Evolutionary conservation across 2,888 invertebrate species (phyloP), one percentile per base, ranked within the genome.

Genomic region (Plagodis dolabraria): DNA sequence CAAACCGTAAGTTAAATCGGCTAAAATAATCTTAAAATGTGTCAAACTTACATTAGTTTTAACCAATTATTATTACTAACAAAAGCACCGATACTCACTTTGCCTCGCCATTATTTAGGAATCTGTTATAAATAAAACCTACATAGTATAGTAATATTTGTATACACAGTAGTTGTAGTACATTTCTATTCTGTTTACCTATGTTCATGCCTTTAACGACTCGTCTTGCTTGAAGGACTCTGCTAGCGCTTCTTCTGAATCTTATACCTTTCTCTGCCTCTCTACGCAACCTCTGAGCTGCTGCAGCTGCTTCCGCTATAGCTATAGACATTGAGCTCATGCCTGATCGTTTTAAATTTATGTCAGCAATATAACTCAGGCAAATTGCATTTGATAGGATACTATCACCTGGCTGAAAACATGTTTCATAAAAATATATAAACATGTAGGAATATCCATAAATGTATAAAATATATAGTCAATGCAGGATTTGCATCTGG

Each of bases 191-290:
- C 49, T 54, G 12, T 33, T 33, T 36, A 90, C 92, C 90, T 63
- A 92, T 90, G 72, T 92, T 92, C 90, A 92, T 85, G 53, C 90
- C 88, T 67, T 86, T 92, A 9, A 86, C 92, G 52, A 92, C 86
- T 65, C 92, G 78, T 47, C 85, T 76, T 11, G 92, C 92, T 77
- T 92, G 92, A 34, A 92, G 81, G 58, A 92, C 83, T 76, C 88
- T 82, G 35, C 92, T 83, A 47, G 92, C 92, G 72, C 92, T 92
- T 74, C 90, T 79, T 68, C 85, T 83, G 64, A 92, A 92, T 71
- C 88, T 67, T 47, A 92, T 84, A 64, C 92, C 92, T 58, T 86
- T 90, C 72, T 92, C 92, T 34, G 89, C 87, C 71, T 92, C 92
- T 68, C 90, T 81, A 71, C 90, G 79, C 9, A 92, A 69, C 54